These are phyloP conservation scores for Barbus barbus DNA, from an alignment of 2,113 vertebrate genomes.

Conservation along the genomic window DNA sequence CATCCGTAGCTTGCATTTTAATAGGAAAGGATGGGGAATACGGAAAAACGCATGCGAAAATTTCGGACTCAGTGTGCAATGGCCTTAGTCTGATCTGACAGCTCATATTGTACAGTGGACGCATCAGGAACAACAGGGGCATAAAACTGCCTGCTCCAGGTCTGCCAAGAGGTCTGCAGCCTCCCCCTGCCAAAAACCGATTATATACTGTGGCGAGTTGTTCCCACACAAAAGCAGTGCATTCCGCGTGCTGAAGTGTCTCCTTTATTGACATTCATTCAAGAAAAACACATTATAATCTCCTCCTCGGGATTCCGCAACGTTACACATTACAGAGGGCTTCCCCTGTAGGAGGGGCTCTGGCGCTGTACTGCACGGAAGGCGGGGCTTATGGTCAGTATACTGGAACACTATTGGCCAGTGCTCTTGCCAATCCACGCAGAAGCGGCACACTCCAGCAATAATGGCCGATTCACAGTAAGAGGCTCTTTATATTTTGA, in stretches of 20 bases:
- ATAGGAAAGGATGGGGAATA: too few relatives aligned
- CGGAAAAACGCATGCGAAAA: too few relatives aligned
- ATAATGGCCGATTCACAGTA: slow-evolving; percentile 15
- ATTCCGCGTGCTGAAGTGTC: not conserved
- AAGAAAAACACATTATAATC: not conserved
- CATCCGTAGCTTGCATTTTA: too few relatives aligned
- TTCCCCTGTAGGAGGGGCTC: not conserved
- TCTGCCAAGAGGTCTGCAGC: too few relatives aligned
- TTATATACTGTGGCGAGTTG: not conserved
- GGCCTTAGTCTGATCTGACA: too few relatives aligned
- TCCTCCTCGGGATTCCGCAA: not conserved
- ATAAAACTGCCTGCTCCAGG: too few relatives aligned
- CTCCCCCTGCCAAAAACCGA: too few relatives aligned
- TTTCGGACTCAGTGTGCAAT: too few relatives aligned
- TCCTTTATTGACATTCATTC: not conserved
- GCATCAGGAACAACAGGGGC: too few relatives aligned
- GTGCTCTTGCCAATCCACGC: not conserved
- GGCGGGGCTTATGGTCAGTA: slow-evolving; percentile 11
- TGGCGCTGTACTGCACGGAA: not conserved
- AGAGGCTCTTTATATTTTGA: not conserved
- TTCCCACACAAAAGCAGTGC: not conserved
- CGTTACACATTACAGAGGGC: not conserved
- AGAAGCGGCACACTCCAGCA: not conserved
- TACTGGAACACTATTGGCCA: slow-evolving; percentile 8
- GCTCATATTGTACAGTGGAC: too few relatives aligned